These are phyloP conservation scores for Morone chrysops DNA, from an alignment of 2,113 vertebrate species.

Conservation along the genomic window DNA sequence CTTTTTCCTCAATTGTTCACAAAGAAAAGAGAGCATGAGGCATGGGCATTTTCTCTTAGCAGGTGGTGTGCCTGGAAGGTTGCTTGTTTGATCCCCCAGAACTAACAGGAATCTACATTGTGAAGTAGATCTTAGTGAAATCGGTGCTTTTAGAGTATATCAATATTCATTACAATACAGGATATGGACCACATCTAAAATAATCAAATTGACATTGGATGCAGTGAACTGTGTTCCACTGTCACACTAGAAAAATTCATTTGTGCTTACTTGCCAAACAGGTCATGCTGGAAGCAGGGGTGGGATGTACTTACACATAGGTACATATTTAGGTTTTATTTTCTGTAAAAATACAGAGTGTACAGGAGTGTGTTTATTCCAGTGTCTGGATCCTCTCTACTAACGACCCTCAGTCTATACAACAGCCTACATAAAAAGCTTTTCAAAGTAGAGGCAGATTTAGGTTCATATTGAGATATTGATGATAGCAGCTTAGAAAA, in stretches of 20 bases:
- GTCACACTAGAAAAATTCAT: not conserved
- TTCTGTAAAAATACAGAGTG: not conserved
- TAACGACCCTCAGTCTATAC: not conserved
- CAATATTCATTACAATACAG: not conserved
- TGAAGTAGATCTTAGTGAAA: not conserved
- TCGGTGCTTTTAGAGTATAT: not conserved
- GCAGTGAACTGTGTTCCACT: not conserved
- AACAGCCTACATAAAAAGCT: not conserved
- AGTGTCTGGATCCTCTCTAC: not conserved
- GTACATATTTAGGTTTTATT: not conserved
- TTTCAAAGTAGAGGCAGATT: not conserved
- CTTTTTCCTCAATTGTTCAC: constrained; percentile 40
- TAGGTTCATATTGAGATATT: not conserved
- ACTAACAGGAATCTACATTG: not conserved
- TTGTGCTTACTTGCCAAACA: not conserved
- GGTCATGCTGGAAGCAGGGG: not conserved
- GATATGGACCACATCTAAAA: not conserved
- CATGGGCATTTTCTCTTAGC: constrained; percentile 24
- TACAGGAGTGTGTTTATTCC: not conserved
- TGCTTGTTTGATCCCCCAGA: not conserved
- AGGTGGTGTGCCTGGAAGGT: not conserved
- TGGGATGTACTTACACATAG: not conserved
- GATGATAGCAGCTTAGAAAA: not conserved
- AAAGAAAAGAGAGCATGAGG: constrained; percentile 4
- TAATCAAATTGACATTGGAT: not conserved